Base-by-base conservation (phyloP, 2,888 invertebrate species). In the Anodontia alba region DNA sequence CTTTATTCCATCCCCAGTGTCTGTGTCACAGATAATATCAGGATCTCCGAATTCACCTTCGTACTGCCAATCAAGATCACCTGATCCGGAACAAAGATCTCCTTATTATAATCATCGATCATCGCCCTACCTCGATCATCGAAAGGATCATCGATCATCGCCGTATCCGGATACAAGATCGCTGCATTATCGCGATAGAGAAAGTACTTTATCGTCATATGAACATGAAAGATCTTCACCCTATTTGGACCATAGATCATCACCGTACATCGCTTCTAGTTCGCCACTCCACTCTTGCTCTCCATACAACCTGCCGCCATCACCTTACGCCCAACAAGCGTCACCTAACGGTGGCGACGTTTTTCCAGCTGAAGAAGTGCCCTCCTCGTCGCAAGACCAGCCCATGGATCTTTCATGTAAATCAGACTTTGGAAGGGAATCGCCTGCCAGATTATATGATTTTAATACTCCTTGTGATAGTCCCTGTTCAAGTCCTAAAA, bases 401-500 rank as follows among this genome's bases (percentile, higher is more conserved):
- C 93, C 93, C 1, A 93, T 93, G 77, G 93, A 93, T 79, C 81
- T 93, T 29, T 92, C 92, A 8, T 90, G 88, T 74, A 92, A 92
- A 83, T 42, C 70, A 42, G 81, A 75, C 67, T 83, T 77, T 51
- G 67, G 78, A 8, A 62, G 78, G 12, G 76, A 77, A 51, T 71
- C 78, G 17, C 38, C 29, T 29, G 15, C 68, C 0, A 42, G 62
- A n/a, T 57, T 66, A 36, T 77, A 72, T 15, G 62, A 62, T 23
- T 62, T 62, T 33, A 62, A 62, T 62, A 72, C 77, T 15, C 51
- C 76, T 20, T 74, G 81, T 46, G 57, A 73, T 33, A 72, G 78
- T 51, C 73, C 85, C 5, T 67, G 78, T 71, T 74, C 33, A 17
- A 73, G 82, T 57, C 83, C 69, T 43, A n/a, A 80, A 71, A 49